Evolutionary conservation across 2,113 vertebrate species (phyloP).

Genomic region (Urocitellus parryii): DNA sequence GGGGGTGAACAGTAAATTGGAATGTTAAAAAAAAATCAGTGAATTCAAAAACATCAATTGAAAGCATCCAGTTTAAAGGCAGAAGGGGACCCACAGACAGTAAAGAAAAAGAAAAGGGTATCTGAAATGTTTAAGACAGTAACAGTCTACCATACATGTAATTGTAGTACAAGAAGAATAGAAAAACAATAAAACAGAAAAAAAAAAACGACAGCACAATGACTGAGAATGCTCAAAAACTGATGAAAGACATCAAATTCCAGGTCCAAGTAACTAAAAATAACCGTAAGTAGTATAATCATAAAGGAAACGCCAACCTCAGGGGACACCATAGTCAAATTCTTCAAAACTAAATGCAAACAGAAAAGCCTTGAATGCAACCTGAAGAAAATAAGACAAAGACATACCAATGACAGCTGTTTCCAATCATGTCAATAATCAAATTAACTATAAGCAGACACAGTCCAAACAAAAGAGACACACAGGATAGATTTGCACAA

Average conservation of each 20-base stretch:
- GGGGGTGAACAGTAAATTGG: neutral
- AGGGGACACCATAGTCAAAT: neutral
- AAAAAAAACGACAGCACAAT: neutral
- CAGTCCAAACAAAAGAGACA: neutral
- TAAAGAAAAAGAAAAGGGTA: neutral
- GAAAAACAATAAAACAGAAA: neutral
- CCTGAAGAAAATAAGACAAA: neutral
- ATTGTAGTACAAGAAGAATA: neutral
- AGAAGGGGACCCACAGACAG: neutral
- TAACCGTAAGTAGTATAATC: neutral
- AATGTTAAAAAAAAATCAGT: neutral
- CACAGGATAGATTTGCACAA: conserved; percentile 34
- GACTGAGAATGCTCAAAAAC: neutral
- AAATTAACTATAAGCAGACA: conserved; percentile 54
- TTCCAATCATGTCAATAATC: neutral
- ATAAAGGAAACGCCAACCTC: neutral
- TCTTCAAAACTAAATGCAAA: conserved; percentile 42
- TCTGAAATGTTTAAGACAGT: neutral
- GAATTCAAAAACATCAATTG: neutral
- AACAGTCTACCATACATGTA: neutral
- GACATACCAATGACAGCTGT: neutral
- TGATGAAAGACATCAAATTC: conserved; percentile 32
- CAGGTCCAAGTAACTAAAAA: neutral
- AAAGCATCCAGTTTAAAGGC: neutral
- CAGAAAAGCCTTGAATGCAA: neutral